phyloP scores from a whole-genome alignment of 2,888 invertebrate genomes.

The Thumatha senex region DNA sequence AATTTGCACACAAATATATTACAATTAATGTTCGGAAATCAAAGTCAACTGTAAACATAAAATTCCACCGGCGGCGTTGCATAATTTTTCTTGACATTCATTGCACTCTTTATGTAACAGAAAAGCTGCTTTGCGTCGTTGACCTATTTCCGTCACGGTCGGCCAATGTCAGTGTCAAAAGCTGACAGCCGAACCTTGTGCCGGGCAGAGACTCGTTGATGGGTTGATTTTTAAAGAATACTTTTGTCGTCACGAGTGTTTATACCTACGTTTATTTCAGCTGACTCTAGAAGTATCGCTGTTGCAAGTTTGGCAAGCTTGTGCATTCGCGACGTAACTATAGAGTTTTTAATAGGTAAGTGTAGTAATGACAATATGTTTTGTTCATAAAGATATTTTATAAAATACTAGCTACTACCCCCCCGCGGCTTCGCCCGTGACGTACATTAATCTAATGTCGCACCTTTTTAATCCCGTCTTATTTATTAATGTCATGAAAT shows the following conservation, averaged over 20 bases:
- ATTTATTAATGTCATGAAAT: no score
- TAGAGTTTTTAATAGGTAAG: constrained; percentile 1
- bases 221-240: constrained; percentile 27
- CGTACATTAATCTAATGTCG: no score
- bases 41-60: constrained; percentile 14
- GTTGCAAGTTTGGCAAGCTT: constrained; percentile 11
- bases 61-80: constrained; percentile 2
- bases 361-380: background rate
- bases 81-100: constrained; percentile 12
- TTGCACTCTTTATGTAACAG: constrained; percentile 35
- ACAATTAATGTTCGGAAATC: constrained; percentile 9
- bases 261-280: constrained; percentile 23
- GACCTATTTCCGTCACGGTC: constrained; percentile 54
- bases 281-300: constrained; percentile 11
- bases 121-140: constrained; percentile 43
- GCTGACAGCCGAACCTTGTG: constrained; percentile 31
- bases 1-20: background rate
- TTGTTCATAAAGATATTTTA: no score
- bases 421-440: no score
- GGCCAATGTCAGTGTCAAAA: constrained; percentile 63
- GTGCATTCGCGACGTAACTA: constrained; percentile 5
- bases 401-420: no score
- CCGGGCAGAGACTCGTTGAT: constrained; percentile 29
- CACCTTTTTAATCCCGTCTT: no score
- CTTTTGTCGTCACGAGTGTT: constrained; percentile 33